Evolutionary conservation across 2,888 invertebrate species (phyloP), one percentile per base, ranked within the genome.

Genomic region (Drosophila nr. perissopoda): DNA sequence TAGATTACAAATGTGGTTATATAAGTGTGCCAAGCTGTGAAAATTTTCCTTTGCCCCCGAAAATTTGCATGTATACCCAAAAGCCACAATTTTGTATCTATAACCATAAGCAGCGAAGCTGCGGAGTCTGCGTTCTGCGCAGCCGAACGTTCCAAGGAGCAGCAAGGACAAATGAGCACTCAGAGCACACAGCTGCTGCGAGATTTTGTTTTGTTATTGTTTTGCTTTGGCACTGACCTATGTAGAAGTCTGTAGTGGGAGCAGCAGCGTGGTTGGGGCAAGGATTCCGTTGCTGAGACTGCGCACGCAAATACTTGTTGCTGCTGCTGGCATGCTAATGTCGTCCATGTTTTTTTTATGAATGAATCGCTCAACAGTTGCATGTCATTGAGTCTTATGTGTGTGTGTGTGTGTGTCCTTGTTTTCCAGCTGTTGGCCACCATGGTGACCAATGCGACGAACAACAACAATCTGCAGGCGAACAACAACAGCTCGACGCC

Each of bases 121-220:
- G 79, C 81, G 91, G 91, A 91, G 92, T 91, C 91, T 91, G 91
- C 91, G 91, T 91, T 82, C 90, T 88, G 83, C 82, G 79, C 85
- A 79, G 81, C 73, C 70, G 62, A 57, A 40, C 40, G 16, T 21
- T 21, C 66, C 73, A 61, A 78, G 70, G 21, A 68, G 71, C 73
- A 76, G 76, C 75, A 67, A 64, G 76, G 36, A 61, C 40, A n/a
- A 13, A 13, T 59, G 58, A 56, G n/a, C 56, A 56, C 73, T 70
- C 63, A 68, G 63, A 82, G 69, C 69, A 77, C 25, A 54, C 54
- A 54, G 36, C 36, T 38, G 81, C 79, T 81, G 74, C 8, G 29
- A 49, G 40, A 66, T 57, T 57, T 40, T 42, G 31, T 16, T 40
- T 56, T 40, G 40, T 29, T 16, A 29, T n/a, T 57, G 56, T 40